Evolutionary conservation across 2,888 invertebrate species (phyloP).

Genomic region (Oligia fasciuncula): DNA sequence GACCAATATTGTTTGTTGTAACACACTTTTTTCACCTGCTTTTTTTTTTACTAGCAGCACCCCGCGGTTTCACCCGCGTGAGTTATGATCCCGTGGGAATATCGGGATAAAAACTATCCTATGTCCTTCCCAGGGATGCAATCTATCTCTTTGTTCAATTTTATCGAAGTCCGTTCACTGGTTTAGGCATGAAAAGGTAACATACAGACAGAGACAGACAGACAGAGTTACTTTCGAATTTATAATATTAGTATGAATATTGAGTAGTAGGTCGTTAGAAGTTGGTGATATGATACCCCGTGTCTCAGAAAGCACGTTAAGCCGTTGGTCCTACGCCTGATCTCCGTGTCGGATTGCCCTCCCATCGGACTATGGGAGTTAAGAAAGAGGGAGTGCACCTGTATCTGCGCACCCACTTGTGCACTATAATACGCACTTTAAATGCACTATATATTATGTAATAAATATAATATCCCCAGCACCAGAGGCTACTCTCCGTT

Average conservation of each 20-base stretch:
- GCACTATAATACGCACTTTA: background rate
- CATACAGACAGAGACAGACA: too few relatives aligned
- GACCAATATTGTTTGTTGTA: background rate
- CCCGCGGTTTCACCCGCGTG: too few relatives aligned
- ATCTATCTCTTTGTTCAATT: too few relatives aligned
- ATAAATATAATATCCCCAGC: background rate
- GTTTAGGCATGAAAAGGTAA: too few relatives aligned
- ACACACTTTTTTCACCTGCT: background rate
- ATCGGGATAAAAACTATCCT: too few relatives aligned
- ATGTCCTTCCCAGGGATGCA: too few relatives aligned
- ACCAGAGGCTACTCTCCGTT: background rate
- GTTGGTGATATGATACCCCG: background rate
- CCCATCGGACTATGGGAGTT: background rate
- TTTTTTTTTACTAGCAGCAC: background rate
- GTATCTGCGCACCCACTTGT: background rate
- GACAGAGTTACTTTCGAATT: too few relatives aligned
- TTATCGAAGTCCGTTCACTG: too few relatives aligned
- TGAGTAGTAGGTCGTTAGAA: background rate
- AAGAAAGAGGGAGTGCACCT: background rate
- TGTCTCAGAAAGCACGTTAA: background rate
- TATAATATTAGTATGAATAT: background rate
- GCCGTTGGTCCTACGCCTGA: background rate
- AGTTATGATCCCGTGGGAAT: too few relatives aligned
- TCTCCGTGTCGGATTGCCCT: background rate
- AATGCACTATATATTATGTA: too few relatives aligned